Evolutionary conservation across 2,888 invertebrate genomes (phyloP).

Genomic region (Papilio protenor): DNA sequence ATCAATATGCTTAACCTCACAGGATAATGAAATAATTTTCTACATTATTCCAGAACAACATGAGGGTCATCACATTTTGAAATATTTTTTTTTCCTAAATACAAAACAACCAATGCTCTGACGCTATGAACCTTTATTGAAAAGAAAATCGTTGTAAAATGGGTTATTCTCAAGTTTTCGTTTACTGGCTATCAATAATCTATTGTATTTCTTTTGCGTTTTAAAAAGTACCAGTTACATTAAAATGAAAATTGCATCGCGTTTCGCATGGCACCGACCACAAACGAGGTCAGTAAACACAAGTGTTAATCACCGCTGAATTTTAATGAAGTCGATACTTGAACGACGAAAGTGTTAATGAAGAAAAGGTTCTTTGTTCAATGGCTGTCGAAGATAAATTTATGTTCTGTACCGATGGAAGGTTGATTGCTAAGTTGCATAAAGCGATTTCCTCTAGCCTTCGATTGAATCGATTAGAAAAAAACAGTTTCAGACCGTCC

Average conservation of each 20-base stretch:
- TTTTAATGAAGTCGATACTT: constrained; percentile 30
- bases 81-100: neutral
- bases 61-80: neutral
- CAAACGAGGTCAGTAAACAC: constrained; percentile 35
- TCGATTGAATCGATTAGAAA: constrained; percentile 2
- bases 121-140: neutral
- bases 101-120: neutral
- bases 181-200: neutral
- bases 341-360: constrained; percentile 24
- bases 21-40: neutral
- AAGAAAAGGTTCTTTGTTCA: constrained; percentile 31
- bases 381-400: constrained; percentile 26
- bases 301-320: constrained; percentile 37
- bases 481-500: neutral
- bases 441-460: constrained; percentile 22
- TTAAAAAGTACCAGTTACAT: neutral
- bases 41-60: neutral
- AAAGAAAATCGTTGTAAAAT: neutral
- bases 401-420: constrained; percentile 7
- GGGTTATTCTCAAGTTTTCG: neutral
- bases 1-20: constrained; percentile 9
- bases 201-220: neutral
- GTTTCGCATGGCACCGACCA: constrained; percentile 18
- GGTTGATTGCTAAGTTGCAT: constrained; percentile 34
- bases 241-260: constrained; percentile 34